phyloP scores from a whole-genome alignment of 2,888 invertebrate species.

The Linnaemya vulpina region DNA sequence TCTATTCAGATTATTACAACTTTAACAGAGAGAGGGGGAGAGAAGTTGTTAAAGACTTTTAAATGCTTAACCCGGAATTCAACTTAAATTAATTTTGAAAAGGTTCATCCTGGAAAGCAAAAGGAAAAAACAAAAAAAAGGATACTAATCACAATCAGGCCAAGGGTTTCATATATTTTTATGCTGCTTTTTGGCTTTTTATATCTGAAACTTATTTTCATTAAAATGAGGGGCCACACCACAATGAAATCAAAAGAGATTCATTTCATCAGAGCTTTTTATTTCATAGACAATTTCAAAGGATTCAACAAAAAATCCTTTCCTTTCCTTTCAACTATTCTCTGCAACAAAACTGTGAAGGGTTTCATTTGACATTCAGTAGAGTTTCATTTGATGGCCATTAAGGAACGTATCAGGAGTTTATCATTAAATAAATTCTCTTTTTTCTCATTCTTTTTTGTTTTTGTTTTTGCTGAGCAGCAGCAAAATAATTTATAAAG shows the following conservation, averaged over 20 bases:
- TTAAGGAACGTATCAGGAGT: not conserved
- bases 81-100: not conserved
- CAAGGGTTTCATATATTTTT: too few species aligned
- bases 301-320: not conserved
- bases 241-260: not conserved
- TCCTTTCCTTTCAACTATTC: not conserved
- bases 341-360: not conserved
- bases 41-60: not conserved
- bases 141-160: not conserved
- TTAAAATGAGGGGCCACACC: not conserved
- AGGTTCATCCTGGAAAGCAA: not conserved
- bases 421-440: not conserved
- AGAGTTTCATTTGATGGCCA: constrained; percentile 22
- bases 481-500: not conserved
- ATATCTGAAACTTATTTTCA: not conserved
- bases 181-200: not conserved
- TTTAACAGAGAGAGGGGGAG: not conserved
- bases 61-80: not conserved
- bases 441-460: not conserved
- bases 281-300: not conserved
- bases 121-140: not conserved
- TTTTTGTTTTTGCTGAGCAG: not conserved
- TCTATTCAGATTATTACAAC: not conserved
- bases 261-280: not conserved
- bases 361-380: constrained; percentile 9